phyloP scores from a whole-genome alignment of 2,797 vertebrate species.

The Peromyscus nudipes region DNA sequence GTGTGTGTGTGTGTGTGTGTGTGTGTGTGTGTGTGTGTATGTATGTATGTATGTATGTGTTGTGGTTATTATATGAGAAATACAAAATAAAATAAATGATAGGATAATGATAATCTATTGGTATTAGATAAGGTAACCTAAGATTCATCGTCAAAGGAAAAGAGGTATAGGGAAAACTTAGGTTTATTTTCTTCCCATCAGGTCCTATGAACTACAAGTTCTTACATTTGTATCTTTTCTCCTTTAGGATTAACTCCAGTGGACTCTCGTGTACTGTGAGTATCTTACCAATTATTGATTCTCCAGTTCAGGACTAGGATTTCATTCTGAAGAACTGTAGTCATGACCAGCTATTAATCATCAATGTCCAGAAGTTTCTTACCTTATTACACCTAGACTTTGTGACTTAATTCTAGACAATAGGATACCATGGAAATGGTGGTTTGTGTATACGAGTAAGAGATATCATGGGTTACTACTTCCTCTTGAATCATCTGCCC shows the following conservation, averaged over 20 bases:
- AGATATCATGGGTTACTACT: background rate
- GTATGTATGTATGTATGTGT: background rate
- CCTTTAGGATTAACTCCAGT: background rate
- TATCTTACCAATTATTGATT: background rate
- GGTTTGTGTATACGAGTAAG: background rate
- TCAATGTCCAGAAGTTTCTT: background rate
- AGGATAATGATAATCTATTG: background rate
- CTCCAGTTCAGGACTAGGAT: background rate
- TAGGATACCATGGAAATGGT: background rate
- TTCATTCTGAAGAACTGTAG: constrained; percentile 31
- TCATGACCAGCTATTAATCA: background rate
- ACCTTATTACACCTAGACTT: background rate
- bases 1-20: background rate
- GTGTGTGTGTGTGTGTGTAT: too few relatives aligned
- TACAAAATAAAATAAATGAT: background rate
- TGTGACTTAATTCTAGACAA: constrained; percentile 27
- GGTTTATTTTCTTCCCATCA: background rate
- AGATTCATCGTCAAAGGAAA: background rate
- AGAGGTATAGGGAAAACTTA: background rate
- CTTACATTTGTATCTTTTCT: background rate
- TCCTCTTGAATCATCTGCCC: background rate
- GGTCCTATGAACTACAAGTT: background rate
- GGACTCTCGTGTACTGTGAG: background rate
- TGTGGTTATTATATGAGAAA: background rate
- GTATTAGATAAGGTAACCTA: background rate